phyloP scores from a whole-genome alignment of 2,888 invertebrate species.

The Diarsia dahlii region DNA sequence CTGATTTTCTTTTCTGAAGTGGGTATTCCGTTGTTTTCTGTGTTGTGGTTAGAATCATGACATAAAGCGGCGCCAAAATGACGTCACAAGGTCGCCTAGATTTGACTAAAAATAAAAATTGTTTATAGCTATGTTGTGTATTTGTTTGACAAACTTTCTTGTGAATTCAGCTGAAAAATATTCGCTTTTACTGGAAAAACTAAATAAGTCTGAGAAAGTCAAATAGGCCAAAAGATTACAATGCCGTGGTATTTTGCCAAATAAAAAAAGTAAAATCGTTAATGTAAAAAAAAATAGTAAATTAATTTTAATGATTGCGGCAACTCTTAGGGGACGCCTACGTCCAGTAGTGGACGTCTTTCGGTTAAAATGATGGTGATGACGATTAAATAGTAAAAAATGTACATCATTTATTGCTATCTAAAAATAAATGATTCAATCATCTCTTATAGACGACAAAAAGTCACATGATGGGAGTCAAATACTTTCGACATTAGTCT shows the following conservation, averaged over 20 bases:
- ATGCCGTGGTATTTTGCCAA: neutral
- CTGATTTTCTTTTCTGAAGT: neutral
- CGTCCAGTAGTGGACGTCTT: too few relatives aligned
- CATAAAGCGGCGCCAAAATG: slow-evolving; percentile 2
- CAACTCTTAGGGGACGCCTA: too few relatives aligned
- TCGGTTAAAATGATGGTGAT: too few relatives aligned
- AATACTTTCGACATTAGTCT: neutral
- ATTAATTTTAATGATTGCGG: too few relatives aligned
- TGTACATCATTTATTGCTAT: neutral
- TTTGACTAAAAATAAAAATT: slow-evolving; percentile 32
- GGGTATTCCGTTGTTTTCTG: slow-evolving; percentile 9
- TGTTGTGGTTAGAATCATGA: slow-evolving; percentile 1
- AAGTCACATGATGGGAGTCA: neutral
- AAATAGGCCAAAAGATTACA: neutral
- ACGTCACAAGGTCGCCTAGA: slow-evolving; percentile 55
- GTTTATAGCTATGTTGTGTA: slow-evolving; percentile 13
- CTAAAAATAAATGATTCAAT: neutral
- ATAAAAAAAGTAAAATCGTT: too few relatives aligned
- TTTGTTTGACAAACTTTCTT: slow-evolving; percentile 7
- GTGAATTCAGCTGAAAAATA: neutral
- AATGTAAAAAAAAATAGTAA: too few relatives aligned
- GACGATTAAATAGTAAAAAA: too few relatives aligned
- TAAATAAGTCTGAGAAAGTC: neutral
- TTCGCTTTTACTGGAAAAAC: neutral
- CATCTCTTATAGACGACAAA: neutral